Base-by-base conservation (phyloP, 2,888 invertebrate species). In the Lycia hirtaria region DNA sequence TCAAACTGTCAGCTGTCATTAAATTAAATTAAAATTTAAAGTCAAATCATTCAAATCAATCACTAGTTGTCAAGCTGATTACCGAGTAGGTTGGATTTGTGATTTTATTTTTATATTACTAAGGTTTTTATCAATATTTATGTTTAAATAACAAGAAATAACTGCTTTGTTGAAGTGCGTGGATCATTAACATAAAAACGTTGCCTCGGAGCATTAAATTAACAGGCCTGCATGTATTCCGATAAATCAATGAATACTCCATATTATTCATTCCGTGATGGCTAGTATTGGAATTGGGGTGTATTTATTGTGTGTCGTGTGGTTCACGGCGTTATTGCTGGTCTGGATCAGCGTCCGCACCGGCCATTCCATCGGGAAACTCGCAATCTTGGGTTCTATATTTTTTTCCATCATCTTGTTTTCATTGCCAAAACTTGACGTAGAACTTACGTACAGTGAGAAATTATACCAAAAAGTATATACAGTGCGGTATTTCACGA, bases 311-410 rank as follows among this genome's bases (percentile, higher is more conserved):
- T 88, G 94, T 60, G 83, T 93, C 56, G 78, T 95, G 68, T 96
- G 96, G 95, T 89, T 93, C 65, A 71, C 93, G 55, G 93, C 95
- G 26, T 83, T 94, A 32, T 75, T 95, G 69, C 76, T 95, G 68
- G 95, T 95, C 71, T 93, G 95, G 73, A 83, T 95, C 48, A 94
- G 95, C 1, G 84, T 95, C 38, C 93, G 94, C 71, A 94, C 94
- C 33, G 94, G 94, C 64, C 95, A 93, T 80, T 93, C 91, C 73
- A 82, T 95, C 60, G 95, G 95, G 50, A 93, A 94, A 79, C 82
- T 94, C 64, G 92, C 93, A 40, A 73, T 96, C 53, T 76, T 88
- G 40, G 71, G 93, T 64, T 93, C 94, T 22, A 78, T 92, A 33
- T 40, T 93, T 62, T 70, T 95, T 56, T 95, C 95, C 24, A 73